Conservation (phyloP, 2,113 vertebrate genomes). For the Salvelinus sp. region DNA sequence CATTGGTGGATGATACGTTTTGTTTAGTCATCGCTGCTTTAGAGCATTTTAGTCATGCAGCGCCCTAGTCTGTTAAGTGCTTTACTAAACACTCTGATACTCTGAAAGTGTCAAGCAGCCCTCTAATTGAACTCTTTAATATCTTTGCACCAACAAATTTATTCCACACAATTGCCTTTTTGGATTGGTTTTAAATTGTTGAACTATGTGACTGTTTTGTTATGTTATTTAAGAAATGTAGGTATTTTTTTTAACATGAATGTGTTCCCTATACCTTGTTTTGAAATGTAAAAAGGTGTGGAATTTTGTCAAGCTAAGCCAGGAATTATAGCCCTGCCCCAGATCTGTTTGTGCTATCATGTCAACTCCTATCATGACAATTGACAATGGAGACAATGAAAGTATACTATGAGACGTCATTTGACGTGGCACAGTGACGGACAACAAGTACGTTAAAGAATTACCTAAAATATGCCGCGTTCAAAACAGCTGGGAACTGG, state of each 20-base stretch:
- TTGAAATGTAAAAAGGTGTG: too few species aligned
- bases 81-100: neutral
- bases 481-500: neutral
- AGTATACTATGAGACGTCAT: neutral
- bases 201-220: neutral
- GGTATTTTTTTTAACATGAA: neutral
- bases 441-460: neutral
- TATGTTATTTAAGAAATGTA: neutral
- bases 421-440: neutral
- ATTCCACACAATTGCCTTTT: neutral
- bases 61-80: neutral
- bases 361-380: too few species aligned
- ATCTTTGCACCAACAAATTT: neutral
- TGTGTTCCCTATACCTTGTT: too few species aligned
- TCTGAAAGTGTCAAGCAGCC: neutral
- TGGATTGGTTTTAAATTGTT: neutral
- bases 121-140: neutral
- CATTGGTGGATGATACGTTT: neutral
- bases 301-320: too few species aligned
- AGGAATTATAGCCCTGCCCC: too few species aligned
- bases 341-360: too few species aligned
- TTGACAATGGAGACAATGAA: too few species aligned
- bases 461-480: neutral
- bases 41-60: constrained; percentile 24
- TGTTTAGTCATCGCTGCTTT: constrained; percentile 22